Base-by-base conservation (phyloP, 1,140 invertebrate species). In the Megathymus violae region DNA sequence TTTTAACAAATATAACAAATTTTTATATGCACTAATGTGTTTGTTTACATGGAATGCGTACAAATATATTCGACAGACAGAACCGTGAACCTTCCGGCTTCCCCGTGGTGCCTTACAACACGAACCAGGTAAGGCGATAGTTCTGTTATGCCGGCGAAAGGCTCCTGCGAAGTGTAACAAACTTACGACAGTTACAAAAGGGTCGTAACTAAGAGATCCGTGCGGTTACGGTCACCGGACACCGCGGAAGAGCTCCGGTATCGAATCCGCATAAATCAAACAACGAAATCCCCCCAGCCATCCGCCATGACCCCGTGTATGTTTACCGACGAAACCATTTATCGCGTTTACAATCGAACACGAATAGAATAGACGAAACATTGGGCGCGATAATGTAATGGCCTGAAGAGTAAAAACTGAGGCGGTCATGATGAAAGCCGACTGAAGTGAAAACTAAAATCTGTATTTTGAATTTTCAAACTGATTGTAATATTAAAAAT, bases 181-280 rank as follows among this genome's bases (percentile, higher is more conserved):
- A 70, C 72, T 62, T 17, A 25, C 66, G 60, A 67, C 46, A 60
- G 67, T 85, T 78, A 82, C 71, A 74, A 82, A 81, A 74, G 74
- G 74, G 75, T 47, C 64, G 65, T 70, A 65, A 64, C 61, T 71
- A 70, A 64, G 67, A 76, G 72, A 76, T 78, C 68, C 67, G 66
- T 83, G 82, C 76, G 79, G 78, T 78, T 66, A 70, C 74, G 71
- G 83, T 80, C 77, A 85, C 67, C 80, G 76, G 78, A 82, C 75
- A 84, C 76, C 65, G 72, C 83, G 86, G 82, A 89, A 86, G 82
- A 78, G 76, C 76, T 85, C 71, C 62, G 70, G 72, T 88, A 83
- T 85, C 81, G 67, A 71, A 76, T 72, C 64, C 67, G 73, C 71
- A 83, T 85, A 85, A 87, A 88, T 88, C 76, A 80, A 76, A 66